phyloP scores from a whole-genome alignment of 1,140 invertebrate genomes.

The Aplysia californica region DNA sequence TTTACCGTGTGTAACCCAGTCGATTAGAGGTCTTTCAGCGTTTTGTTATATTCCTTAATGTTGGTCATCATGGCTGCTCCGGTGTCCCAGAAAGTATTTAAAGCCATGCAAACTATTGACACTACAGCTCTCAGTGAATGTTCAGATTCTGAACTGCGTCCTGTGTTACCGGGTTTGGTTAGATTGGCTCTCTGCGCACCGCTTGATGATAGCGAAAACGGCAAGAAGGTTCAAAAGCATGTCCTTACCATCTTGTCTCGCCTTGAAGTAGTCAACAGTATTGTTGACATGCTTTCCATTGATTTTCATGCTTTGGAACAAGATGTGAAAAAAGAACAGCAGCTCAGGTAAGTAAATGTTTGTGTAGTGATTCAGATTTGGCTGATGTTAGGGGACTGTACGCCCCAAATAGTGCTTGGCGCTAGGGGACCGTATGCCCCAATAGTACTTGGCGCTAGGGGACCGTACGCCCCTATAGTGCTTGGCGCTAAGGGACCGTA shows the following conservation, averaged over 20 bases:
- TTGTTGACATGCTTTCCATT: conserved; percentile 91
- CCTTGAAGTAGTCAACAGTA: conserved; percentile 93
- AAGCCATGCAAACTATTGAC: conserved; percentile 83
- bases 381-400: no score
- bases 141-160: conserved; percentile 80
- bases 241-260: conserved; percentile 89
- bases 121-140: conserved; percentile 78
- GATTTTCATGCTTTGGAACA: conserved; percentile 94
- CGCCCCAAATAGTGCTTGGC: neutral
- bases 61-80: conserved; percentile 36
- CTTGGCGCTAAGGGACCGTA: no score
- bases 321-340: conserved; percentile 93
- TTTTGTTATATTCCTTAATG: neutral
- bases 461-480: no score
- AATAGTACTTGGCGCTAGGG: no score
- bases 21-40: no score
- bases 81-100: conserved; percentile 70
- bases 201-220: conserved; percentile 85
- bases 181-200: conserved; percentile 92
- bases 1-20: no score
- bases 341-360: conserved; percentile 75
- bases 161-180: conserved; percentile 89
- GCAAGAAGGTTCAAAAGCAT: conserved; percentile 85
- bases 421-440: no score
- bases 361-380: neutral